Percentiles rank a stretch among this genome's conserved stretches.
phyloP scores from a whole-genome alignment of 2,113 vertebrate species.

The Dermatemys mawii region DNA sequence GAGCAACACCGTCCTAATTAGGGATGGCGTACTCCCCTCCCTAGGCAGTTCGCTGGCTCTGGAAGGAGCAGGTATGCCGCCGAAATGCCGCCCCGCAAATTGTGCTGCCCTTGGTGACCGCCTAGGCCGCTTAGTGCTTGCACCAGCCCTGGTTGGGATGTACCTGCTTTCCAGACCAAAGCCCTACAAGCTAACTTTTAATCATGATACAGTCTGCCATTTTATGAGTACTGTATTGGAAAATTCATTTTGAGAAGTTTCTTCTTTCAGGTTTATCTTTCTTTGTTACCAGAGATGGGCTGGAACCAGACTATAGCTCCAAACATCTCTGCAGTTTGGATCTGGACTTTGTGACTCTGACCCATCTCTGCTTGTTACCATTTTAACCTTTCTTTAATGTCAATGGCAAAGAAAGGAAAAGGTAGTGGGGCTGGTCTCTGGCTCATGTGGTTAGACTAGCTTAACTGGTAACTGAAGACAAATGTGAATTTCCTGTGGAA shows the following conservation, averaged over 20 bases:
- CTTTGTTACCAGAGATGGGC: background rate
- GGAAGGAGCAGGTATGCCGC: no score
- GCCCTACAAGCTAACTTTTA: rapidly evolving
- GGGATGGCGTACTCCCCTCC: no score
- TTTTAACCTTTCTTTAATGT: background rate
- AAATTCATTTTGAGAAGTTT: background rate
- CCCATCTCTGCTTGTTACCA: background rate
- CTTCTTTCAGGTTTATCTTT: background rate
- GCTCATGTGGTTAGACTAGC: background rate
- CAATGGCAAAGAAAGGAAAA: background rate
- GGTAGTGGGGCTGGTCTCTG: background rate
- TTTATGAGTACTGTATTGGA: background rate
- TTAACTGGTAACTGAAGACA: background rate
- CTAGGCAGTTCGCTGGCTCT: no score
- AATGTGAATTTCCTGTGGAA: background rate
- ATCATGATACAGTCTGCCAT: rapidly evolving
- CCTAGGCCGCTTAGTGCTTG: no score
- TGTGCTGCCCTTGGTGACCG: no score
- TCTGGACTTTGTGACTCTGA: background rate
- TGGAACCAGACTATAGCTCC: background rate
- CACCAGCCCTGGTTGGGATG: no score
- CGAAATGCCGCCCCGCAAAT: no score
- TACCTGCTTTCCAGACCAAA: rapidly evolving
- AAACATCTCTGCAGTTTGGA: background rate
- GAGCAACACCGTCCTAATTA: no score